Evolutionary conservation across 2,797 vertebrate genomes (phyloP).

Genomic region (Acanthopagrus latus): DNA sequence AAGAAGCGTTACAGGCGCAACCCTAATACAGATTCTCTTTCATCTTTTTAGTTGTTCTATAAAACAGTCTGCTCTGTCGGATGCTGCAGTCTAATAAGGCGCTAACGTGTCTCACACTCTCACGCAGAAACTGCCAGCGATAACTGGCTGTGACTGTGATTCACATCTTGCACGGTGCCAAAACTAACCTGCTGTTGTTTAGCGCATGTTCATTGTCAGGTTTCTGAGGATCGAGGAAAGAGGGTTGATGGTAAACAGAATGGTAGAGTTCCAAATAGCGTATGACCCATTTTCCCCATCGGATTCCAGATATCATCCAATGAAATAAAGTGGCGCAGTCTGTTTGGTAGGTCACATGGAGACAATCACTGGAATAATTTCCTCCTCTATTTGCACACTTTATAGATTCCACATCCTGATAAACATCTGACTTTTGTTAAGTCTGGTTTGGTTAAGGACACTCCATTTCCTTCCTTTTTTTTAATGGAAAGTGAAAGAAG

Average conservation of each 20-base stretch:
- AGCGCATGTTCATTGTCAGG: constrained; percentile 2
- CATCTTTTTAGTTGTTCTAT: neutral
- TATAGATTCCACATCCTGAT: constrained; percentile 21
- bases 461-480: neutral
- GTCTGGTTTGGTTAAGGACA: neutral
- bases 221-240: neutral
- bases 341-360: constrained; percentile 45
- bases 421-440: constrained; percentile 31
- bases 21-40: neutral
- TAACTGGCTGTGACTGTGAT: constrained; percentile 31
- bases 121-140: constrained; percentile 16
- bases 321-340: neutral
- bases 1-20: neutral
- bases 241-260: neutral
- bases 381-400: constrained; percentile 25
- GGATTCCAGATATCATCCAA: neutral
- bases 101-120: constrained; percentile 23
- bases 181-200: constrained; percentile 22
- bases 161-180: constrained; percentile 21
- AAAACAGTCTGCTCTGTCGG: constrained; percentile 26
- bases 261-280: neutral
- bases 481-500: constrained; percentile 12
- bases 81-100: constrained; percentile 13
- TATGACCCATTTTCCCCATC: neutral
- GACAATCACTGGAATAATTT: constrained; percentile 26